Conservation (phyloP, 2,797 vertebrate genomes). For the Sylvilagus floridanus region DNA sequence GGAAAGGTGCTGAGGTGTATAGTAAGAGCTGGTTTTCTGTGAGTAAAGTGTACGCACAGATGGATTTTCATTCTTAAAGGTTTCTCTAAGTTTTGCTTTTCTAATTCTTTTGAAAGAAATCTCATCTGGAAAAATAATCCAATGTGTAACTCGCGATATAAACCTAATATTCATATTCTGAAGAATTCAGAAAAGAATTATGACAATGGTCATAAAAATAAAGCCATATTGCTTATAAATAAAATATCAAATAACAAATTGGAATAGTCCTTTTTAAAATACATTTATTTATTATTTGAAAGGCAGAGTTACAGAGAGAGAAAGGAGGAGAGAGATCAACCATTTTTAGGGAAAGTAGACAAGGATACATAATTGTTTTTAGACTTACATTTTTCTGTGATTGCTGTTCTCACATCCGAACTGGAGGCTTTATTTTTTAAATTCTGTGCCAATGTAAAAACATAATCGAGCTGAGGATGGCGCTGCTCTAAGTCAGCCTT, state of each 20-base stretch:
- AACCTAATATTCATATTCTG: not conserved
- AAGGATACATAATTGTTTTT: not conserved
- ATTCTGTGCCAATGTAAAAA: conserved; percentile 97
- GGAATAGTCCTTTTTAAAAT: not conserved
- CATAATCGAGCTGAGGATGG: conserved; percentile 95
- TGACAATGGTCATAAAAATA: not conserved
- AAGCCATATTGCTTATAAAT: not conserved
- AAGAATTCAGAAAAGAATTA: not conserved
- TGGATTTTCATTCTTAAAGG: not conserved
- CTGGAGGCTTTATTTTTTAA: conserved; percentile 99
- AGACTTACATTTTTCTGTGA: conserved; percentile 95
- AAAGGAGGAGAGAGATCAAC: not conserved
- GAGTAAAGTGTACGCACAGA: not conserved
- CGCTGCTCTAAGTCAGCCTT: conserved; percentile 96
- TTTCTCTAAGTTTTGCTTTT: not conserved
- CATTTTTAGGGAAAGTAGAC: not conserved
- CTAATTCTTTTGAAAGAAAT: conserved; percentile 41
- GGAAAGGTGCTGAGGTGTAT: not conserved
- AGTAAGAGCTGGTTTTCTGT: not conserved
- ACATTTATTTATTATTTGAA: not conserved
- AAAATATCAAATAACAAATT: not conserved
- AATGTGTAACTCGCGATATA: not conserved
- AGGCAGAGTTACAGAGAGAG: not conserved
- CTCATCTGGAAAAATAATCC: not conserved
- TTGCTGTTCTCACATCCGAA: conserved; percentile 94